These are phyloP conservation scores for Pachyramphus minor DNA, from an alignment of 2,113 vertebrate species.

Conservation along the genomic window DNA sequence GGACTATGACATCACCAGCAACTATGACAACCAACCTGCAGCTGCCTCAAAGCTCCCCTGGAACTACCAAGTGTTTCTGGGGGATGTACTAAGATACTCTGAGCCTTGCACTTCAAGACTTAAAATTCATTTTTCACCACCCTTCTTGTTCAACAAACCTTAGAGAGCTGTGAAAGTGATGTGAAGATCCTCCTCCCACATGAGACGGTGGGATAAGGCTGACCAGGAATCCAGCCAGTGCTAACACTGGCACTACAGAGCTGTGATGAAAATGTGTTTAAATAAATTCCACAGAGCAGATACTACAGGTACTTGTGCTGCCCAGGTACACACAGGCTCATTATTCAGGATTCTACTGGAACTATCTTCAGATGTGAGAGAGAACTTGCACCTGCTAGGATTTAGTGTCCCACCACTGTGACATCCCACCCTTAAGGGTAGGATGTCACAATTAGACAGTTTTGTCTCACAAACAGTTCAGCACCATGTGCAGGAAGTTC, in stretches of 20 bases:
- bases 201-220: fast-evolving
- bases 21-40: neutral
- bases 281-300: neutral
- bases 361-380: neutral
- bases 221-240: neutral
- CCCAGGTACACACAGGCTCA: fast-evolving
- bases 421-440: neutral
- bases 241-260: neutral
- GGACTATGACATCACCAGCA: neutral
- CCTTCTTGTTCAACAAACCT: neutral
- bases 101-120: neutral
- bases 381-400: neutral
- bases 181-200: neutral
- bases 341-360: neutral
- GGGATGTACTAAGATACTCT: neutral
- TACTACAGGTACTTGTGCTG: fast-evolving
- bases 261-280: fast-evolving
- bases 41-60: neutral
- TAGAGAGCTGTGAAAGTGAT: fast-evolving
- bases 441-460: neutral
- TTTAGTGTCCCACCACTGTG: neutral
- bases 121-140: neutral
- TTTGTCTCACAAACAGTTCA: neutral
- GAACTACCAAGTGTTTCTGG: neutral
- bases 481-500: too few species aligned